Conservation (phyloP, 2,797 vertebrate genomes). For the Melanogrammus aeglefinus region DNA sequence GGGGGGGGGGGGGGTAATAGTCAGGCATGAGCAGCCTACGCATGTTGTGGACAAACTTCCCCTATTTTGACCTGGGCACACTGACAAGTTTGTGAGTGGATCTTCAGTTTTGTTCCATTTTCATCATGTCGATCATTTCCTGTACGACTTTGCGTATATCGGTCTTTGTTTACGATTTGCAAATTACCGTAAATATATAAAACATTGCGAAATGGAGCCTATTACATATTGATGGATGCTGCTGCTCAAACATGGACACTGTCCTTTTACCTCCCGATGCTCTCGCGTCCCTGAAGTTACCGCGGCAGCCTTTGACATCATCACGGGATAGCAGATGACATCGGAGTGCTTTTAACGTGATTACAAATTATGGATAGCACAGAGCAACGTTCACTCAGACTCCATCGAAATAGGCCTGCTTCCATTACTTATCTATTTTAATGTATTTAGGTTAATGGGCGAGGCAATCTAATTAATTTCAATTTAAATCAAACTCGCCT, state of each 20-base stretch:
- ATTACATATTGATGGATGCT: not conserved
- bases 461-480: conserved; percentile 76
- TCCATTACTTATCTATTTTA: conserved; percentile 73
- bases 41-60: not conserved
- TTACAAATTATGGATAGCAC: conserved; percentile 76
- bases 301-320: conserved; percentile 73
- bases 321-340: conserved; percentile 71
- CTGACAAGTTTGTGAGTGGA: conserved; percentile 34
- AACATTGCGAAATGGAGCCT: not conserved
- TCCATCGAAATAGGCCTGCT: conserved; percentile 71
- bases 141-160: conserved; percentile 40
- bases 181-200: not conserved
- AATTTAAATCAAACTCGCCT: conserved; percentile 72
- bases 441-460: conserved; percentile 76
- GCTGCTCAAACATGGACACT: not conserved
- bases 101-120: not conserved
- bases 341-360: conserved; percentile 76
- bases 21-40: no score
- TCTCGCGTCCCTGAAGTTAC: conserved; percentile 53
- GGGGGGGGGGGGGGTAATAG: no score
- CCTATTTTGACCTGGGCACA: conserved; percentile 23
- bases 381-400: conserved; percentile 58
- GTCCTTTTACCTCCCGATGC: not conserved
- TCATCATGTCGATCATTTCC: conserved; percentile 9
- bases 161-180: not conserved